Evolutionary conservation across 2,113 vertebrate species (phyloP).

Genomic region (Nycticryphes semicollaris): DNA sequence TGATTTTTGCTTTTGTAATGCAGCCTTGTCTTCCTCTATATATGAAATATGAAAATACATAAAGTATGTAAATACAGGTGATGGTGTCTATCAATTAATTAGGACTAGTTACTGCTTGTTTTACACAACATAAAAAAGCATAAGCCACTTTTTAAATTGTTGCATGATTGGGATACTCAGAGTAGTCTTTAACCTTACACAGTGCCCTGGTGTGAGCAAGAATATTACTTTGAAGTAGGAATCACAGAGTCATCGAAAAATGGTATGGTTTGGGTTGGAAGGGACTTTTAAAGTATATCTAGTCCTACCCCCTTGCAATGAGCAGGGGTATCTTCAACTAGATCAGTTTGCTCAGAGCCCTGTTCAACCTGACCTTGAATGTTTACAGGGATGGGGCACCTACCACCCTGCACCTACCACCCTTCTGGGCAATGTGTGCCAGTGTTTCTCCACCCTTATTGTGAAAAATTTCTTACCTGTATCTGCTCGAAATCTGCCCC

Average conservation of each 20-base stretch:
- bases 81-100: not conserved
- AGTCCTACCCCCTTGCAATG: not conserved
- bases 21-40: not conserved
- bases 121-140: not conserved
- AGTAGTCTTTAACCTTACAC: not conserved
- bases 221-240: not conserved
- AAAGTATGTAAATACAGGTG: not conserved
- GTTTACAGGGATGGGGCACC: not conserved
- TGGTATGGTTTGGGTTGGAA: not conserved
- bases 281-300: not conserved
- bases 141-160: not conserved
- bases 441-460: not conserved
- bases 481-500: not conserved
- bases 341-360: not conserved
- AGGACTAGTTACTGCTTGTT: not conserved
- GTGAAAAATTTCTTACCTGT: not conserved
- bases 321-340: not conserved
- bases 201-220: not conserved
- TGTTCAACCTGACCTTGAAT: not conserved
- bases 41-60: not conserved
- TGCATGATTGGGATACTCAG: not conserved
- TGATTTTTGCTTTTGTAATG: not conserved
- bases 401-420: not conserved
- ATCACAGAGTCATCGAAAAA: not conserved
- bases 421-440: not conserved